A percentile compares a stretch with the other conserved stretches of the same genome.
These are phyloP conservation scores for Temnothorax ravouxi DNA, from an alignment of 2,888 invertebrate species.

Conservation along the genomic window DNA sequence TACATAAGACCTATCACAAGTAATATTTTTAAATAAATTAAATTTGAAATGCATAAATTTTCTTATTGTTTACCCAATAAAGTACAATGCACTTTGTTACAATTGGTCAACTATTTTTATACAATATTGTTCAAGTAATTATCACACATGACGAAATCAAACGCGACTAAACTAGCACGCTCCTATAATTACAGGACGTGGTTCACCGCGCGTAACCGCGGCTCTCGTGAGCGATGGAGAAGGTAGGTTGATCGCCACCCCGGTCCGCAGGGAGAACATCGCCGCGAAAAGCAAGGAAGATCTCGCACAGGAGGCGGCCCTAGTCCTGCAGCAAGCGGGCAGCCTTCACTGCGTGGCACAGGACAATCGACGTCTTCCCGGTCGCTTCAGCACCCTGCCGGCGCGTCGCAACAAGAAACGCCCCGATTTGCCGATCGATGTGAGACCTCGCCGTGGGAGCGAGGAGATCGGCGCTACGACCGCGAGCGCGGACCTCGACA, in stretches of 20 bases:
- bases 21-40: conserved; percentile 11
- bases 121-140: conserved; percentile 6
- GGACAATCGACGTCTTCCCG: conserved; percentile 80
- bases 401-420: conserved; percentile 87
- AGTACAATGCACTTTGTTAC: not conserved
- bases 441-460: conserved; percentile 86
- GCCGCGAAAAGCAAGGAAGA: conserved; percentile 91
- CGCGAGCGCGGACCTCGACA: conserved; percentile 79
- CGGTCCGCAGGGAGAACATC: conserved; percentile 89
- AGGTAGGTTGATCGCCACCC: conserved; percentile 86
- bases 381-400: conserved; percentile 90
- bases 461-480: conserved; percentile 86
- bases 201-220: conserved; percentile 85
- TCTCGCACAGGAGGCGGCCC: conserved; percentile 92
- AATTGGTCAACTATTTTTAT: conserved; percentile 14
- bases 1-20: not conserved
- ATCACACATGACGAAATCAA: not conserved
- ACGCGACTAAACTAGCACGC: conserved; percentile 3
- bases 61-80: not conserved
- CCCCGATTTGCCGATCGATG: conserved; percentile 79
- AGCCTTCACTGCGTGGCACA: conserved; percentile 89
- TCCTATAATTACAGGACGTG: conserved; percentile 86
- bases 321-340: conserved; percentile 91
- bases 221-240: conserved; percentile 87
- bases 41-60: not conserved